Evolutionary conservation across 2,888 invertebrate species (phyloP).

Genomic region (Tanypteryx hageni): DNA sequence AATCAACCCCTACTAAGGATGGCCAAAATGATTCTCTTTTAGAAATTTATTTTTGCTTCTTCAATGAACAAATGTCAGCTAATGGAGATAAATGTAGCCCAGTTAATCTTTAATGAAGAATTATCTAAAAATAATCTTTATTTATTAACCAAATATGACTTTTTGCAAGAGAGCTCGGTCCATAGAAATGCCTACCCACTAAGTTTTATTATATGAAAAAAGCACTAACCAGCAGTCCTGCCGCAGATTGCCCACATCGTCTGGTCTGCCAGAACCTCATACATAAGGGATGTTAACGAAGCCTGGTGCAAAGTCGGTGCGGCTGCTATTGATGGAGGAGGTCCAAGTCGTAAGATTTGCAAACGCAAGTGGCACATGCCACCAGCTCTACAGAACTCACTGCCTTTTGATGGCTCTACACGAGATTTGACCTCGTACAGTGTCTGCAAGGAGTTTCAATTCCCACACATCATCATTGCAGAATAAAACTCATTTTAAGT

Average conservation of each 20-base stretch:
- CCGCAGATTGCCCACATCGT: constrained; percentile 96
- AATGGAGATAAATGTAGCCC: no score
- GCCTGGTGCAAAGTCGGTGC: constrained; percentile 72
- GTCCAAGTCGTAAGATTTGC: constrained; percentile 80
- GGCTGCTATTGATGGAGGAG: constrained; percentile 70
- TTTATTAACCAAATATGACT: no score
- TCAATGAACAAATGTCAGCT: no score
- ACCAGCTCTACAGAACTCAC: constrained; percentile 92
- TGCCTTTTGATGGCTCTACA: constrained; percentile 87
- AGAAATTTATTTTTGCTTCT: no score
- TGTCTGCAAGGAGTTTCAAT: constrained; percentile 78
- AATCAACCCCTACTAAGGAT: no score
- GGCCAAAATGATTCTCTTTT: no score
- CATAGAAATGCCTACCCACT: no score
- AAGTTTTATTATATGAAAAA: background rate
- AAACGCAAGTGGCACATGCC: constrained; percentile 90
- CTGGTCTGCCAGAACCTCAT: constrained; percentile 94
- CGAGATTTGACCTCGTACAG: constrained; percentile 87
- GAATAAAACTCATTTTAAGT: no score
- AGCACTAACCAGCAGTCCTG: constrained; percentile 84
- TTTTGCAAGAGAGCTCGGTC: no score
- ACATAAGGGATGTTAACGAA: constrained; percentile 84
- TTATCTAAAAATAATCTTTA: no score
- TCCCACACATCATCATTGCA: background rate
- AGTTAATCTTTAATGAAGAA: no score